Base-by-base conservation (phyloP, 2,888 invertebrate species). In the Apamea sordens region DNA sequence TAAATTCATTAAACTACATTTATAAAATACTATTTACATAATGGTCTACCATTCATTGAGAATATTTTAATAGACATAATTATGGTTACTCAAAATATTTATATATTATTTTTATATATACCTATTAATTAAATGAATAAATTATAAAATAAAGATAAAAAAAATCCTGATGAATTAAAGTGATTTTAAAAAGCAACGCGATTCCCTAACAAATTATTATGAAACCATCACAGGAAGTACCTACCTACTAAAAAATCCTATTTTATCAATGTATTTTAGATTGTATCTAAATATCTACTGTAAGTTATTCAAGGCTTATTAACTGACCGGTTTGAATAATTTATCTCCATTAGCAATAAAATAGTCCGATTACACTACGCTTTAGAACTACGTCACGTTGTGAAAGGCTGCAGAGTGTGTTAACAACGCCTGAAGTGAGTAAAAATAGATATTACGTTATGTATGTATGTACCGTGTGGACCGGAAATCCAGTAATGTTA, bases 11-110 rank as follows among this genome's bases (percentile, higher is more conserved):
- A 63, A 8, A 47, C 18, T 84, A 70, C 15, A 77, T 71, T 68
- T 36, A 32, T 61, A 68, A 73, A 80, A 77, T 67, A 61, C 72
- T 79, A 80, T 84, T 68, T 86, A 86, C 72, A 78, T 61, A 61
- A 63, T 68, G 63, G 24, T 61, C 32, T 71, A 64, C 13, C 65
- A 70, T 53, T 61, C n/a, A 41, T 76, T 65, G 28, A 79, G 5
- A 56, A 47, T 61, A 63, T 44, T 73, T 36, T 53, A 72, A 69
- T 64, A 21, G 41, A 69, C 8, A 53, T 50, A 41, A 41, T 41
- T 41, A 74, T 7, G 18, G 28, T 32, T 70, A n/a, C 3, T 59
- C 24, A 41, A 21, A 8, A 59, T n/a, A 59, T 50, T 28, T 59
- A 32, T 1, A 61, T 8, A 47, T 36, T 36, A 36, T 36, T 36